Evolutionary conservation across 2,888 invertebrate genomes (phyloP), one percentile per base, ranked within the genome.

Genomic region (Caenorhabditis sp.): DNA sequence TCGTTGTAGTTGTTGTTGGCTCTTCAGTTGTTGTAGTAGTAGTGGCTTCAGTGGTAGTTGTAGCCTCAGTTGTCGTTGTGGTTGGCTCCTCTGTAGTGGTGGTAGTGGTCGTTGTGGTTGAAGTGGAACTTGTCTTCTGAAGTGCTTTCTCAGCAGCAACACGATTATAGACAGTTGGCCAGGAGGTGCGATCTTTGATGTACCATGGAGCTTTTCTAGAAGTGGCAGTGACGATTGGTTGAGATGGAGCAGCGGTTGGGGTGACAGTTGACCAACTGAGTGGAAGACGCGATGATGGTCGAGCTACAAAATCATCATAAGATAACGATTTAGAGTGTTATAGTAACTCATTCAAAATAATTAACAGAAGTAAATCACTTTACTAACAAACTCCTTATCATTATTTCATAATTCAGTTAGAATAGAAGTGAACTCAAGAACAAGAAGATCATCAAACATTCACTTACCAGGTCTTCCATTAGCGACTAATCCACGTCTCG

Each of bases 191-290:
- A 52, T 75, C 75, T 58, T 84, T 85, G 73, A 84, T 84, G 75
- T 85, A 85, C 84, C 84, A 85, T 38, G 85, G 85, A 52, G 83
- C 77, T 58, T 78, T 81, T 43, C 73, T 62, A 1, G 84, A 81
- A n/a, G 79, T 80, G 5, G 70, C 54, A 10, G 71, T 63, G 21
- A 67, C 53, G 31, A 72, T 65, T 36, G 73, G 61, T 26, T 67
- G 69, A 12, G 63, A 66, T 54, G 78, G 77, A 43, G 81, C 71
- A 1, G 74, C 65, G 10, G 83, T 82, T 23, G 84, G 85, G 4
- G 83, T 83, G 4, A 85, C 83, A 1, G 82, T 84, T 58, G 80
- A 84, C 85, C 85, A 85, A 36, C 63, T 75, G 65, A 82, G 75
- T 10, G 81, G 78, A 14, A 80, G 72, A 4, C 81, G 76, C 36